Conservation (phyloP, 2,888 invertebrate genomes). For the Myathropa florea region DNA sequence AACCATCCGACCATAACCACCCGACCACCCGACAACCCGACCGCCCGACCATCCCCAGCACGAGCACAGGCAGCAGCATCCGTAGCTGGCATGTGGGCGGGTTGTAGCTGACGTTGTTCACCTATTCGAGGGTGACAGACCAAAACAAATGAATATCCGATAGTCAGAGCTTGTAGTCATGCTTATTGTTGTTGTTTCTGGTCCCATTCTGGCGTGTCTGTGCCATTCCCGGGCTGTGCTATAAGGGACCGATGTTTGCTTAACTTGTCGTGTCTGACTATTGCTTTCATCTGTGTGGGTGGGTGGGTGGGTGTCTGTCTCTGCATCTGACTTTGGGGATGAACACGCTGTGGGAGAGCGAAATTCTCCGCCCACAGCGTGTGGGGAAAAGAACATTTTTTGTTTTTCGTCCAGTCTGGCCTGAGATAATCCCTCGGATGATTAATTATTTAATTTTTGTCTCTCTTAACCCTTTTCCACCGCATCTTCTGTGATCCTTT, state of each 20-base stretch:
- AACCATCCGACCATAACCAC: not conserved
- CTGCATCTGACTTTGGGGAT: constrained; percentile 2
- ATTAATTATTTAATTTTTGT: constrained; percentile 46
- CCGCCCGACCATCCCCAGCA: not conserved
- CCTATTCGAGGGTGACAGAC: constrained; percentile 45
- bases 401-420: not conserved
- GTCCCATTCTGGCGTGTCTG: not conserved
- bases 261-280: constrained; percentile 5
- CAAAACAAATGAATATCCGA: constrained; percentile 61
- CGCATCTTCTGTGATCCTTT: not conserved
- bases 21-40: not conserved
- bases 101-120: not conserved
- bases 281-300: too few species aligned
- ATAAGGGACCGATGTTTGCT: constrained; percentile 12
- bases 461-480: not conserved
- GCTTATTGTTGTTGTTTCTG: not conserved
- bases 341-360: not conserved
- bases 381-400: constrained; percentile 23
- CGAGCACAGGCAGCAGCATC: not conserved
- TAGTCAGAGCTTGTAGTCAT: constrained; percentile 18
- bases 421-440: constrained; percentile 7
- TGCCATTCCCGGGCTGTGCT: not conserved
- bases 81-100: not conserved
- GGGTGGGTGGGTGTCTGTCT: not conserved
- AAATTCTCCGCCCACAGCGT: not conserved